These are phyloP conservation scores for Brassicogethes aeneus DNA, from an alignment of 2,888 invertebrate species.

Conservation along the genomic window DNA sequence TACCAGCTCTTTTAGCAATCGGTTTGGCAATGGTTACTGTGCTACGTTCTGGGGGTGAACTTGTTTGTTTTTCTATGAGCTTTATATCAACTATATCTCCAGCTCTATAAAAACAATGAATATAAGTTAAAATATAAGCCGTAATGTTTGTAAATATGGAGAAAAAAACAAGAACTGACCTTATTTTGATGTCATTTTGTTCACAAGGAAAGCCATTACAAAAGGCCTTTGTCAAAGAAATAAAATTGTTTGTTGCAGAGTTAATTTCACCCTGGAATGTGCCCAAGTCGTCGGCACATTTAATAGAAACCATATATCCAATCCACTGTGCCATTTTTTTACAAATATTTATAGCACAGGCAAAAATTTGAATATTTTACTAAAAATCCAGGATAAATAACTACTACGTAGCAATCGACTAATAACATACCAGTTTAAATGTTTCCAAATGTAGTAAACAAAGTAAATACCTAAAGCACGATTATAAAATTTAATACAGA, in stretches of 20 bases:
- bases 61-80: conserved; percentile 58
- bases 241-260: conserved; percentile 58
- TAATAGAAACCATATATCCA: conserved; percentile 77
- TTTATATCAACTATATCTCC: conserved; percentile 53
- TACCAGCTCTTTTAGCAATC: conserved; percentile 44
- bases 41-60: conserved; percentile 32
- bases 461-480: too few species aligned
- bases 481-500: too few species aligned
- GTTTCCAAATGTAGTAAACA: too few species aligned
- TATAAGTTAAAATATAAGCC: conserved; percentile 4
- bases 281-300: conserved; percentile 67
- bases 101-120: conserved; percentile 17
- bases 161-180: conserved; percentile 38
- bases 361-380: not conserved
- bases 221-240: conserved; percentile 72
- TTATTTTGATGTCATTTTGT: conserved; percentile 48
- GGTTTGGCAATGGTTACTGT: conserved; percentile 48
- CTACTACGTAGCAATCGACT: too few species aligned
- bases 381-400: too few species aligned
- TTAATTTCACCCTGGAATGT: conserved; percentile 74
- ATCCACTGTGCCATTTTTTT: conserved; percentile 53
- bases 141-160: not conserved
- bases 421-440: too few species aligned
- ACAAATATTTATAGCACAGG: conserved; percentile 14
- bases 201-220: conserved; percentile 64